Percentiles rank a stretch among this genome's conserved stretches.
Conservation (phyloP, 2,797 vertebrate genomes). For the Cirrhinus molitorella region DNA sequence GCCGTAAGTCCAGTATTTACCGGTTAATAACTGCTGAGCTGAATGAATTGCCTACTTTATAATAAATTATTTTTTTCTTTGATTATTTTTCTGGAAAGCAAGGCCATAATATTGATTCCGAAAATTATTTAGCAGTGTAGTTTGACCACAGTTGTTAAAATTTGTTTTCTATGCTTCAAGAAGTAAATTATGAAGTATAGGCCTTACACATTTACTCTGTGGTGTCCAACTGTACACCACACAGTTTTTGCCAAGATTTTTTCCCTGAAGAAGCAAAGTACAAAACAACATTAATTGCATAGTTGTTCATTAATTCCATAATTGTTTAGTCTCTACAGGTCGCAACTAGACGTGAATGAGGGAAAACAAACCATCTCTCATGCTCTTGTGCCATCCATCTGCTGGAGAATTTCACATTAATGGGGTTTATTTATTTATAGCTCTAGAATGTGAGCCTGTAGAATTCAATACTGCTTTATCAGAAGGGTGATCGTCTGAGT, state of each 20-base stretch:
- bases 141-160: neutral
- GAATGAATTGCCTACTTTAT: neutral
- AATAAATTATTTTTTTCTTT: neutral
- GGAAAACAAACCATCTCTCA: neutral
- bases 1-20: neutral
- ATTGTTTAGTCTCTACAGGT: neutral
- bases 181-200: neutral
- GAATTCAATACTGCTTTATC: slow-evolving; percentile 26
- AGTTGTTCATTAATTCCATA: neutral
- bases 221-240: neutral
- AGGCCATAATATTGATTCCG: neutral
- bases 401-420: slow-evolving; percentile 17
- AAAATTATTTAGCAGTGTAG: neutral
- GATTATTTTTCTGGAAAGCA: neutral
- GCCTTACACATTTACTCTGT: neutral
- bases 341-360: neutral
- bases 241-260: no score
- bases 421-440: slow-evolving; percentile 34
- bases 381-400: neutral
- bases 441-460: neutral
- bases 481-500: slow-evolving; percentile 6
- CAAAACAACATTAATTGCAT: neutral
- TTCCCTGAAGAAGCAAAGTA: neutral
- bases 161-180: neutral
- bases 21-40: neutral